A percentile compares a stretch with the other conserved stretches of the same genome.
These are phyloP conservation scores for Coelopa frigida DNA, from an alignment of 1,140 invertebrate species.

Conservation along the genomic window DNA sequence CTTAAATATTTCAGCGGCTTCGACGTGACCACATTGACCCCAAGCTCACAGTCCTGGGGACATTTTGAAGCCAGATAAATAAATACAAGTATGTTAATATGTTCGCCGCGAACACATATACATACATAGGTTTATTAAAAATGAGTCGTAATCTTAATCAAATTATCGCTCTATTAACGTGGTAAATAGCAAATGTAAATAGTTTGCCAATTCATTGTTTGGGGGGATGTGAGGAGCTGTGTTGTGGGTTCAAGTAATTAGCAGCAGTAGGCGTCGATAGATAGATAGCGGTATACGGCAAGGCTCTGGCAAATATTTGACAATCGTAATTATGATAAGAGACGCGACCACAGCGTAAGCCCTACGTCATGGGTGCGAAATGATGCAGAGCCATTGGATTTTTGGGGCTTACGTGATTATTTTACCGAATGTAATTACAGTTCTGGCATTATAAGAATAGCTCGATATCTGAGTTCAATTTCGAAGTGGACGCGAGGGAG, in stretches of 20 bases:
- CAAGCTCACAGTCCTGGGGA: too few species aligned
- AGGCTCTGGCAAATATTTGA: conserved; percentile 10
- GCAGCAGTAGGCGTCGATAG: neutral
- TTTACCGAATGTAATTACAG: neutral
- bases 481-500: neutral
- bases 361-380: too few species aligned
- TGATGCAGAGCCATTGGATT: conserved; percentile 2
- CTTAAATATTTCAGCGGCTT: too few species aligned
- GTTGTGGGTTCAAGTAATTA: neutral
- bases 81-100: too few species aligned
- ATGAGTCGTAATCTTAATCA: neutral
- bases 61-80: too few species aligned
- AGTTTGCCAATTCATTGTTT: neutral
- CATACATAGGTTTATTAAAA: neutral
- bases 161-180: neutral
- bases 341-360: neutral
- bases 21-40: too few species aligned
- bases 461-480: neutral
- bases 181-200: neutral
- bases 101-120: too few species aligned
- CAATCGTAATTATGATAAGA: conserved; percentile 12
- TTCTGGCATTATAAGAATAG: neutral
- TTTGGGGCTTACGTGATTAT: neutral
- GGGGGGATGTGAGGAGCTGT: neutral
- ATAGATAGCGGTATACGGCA: conserved; percentile 7